Evolutionary conservation across 2,888 invertebrate genomes (phyloP).

Genomic region (Muschampia staudingeri): DNA sequence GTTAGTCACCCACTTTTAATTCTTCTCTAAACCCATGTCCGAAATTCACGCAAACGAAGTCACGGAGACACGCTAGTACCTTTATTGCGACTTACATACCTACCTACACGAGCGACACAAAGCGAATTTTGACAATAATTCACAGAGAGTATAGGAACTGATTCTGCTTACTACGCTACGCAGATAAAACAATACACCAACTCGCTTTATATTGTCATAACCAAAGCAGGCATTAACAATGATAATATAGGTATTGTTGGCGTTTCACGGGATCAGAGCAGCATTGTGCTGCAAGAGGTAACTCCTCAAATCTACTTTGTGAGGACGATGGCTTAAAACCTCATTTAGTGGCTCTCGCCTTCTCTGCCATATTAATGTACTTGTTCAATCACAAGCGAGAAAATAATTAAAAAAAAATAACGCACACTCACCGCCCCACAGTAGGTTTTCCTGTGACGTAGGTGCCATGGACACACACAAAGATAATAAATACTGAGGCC

Average conservation of each 20-base stretch:
- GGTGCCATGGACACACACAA: too few species aligned
- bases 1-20: too few species aligned
- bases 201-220: constrained; percentile 72
- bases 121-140: not conserved
- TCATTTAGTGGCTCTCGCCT: constrained; percentile 86
- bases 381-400: constrained; percentile 9
- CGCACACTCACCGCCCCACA: too few species aligned
- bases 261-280: constrained; percentile 76
- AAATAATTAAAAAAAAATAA: not conserved
- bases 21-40: too few species aligned
- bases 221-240: constrained; percentile 84
- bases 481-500: too few species aligned
- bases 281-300: constrained; percentile 79
- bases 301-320: constrained; percentile 85
- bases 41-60: too few species aligned
- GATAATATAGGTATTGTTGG: constrained; percentile 81
- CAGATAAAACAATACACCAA: not conserved
- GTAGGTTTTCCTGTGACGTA: too few species aligned
- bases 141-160: not conserved
- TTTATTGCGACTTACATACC: too few species aligned
- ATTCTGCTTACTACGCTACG: not conserved
- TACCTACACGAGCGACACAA: not conserved
- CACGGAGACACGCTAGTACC: too few species aligned
- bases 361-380: constrained; percentile 79
- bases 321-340: constrained; percentile 87